These are phyloP conservation scores for Cynocephalus volans DNA, from an alignment of 2,113 vertebrate genomes.

Conservation along the genomic window DNA sequence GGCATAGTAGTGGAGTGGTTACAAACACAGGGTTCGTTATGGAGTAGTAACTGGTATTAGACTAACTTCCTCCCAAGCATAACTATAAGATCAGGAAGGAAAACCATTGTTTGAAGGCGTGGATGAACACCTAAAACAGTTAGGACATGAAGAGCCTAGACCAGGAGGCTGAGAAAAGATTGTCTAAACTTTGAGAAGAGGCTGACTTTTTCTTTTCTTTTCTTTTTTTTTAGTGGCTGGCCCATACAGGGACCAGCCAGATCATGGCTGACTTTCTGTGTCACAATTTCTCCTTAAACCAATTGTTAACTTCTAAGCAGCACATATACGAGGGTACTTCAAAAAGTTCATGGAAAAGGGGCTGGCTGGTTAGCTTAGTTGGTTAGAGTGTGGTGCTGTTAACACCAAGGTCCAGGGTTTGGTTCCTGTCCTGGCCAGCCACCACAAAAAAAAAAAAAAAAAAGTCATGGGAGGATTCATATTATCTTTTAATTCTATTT, in stretches of 20 bases:
- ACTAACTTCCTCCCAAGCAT: background rate
- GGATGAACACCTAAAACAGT: background rate
- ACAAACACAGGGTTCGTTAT: conserved; percentile 5
- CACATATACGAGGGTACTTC: background rate
- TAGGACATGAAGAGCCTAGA: background rate
- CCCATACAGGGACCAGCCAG: too few relatives aligned
- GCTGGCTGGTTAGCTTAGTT: too few relatives aligned
- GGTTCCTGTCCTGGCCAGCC: too few relatives aligned
- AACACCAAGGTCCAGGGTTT: too few relatives aligned
- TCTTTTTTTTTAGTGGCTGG: too few relatives aligned
- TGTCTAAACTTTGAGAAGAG: background rate
- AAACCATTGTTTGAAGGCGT: background rate
- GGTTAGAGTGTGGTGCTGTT: too few relatives aligned
- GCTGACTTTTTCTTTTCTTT: background rate
- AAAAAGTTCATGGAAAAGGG: too few relatives aligned
- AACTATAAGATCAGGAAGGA: background rate
- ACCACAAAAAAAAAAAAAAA: too few relatives aligned
- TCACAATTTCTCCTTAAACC: background rate
- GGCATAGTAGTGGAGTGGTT: background rate
- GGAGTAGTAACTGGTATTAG: background rate
- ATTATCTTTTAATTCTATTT: too few relatives aligned
- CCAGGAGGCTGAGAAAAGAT: background rate
- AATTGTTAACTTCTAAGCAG: background rate
- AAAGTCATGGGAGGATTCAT: too few relatives aligned
- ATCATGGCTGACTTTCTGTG: background rate